phyloP scores from a whole-genome alignment of 2,888 invertebrate genomes.

The Eupeodes luniger region DNA sequence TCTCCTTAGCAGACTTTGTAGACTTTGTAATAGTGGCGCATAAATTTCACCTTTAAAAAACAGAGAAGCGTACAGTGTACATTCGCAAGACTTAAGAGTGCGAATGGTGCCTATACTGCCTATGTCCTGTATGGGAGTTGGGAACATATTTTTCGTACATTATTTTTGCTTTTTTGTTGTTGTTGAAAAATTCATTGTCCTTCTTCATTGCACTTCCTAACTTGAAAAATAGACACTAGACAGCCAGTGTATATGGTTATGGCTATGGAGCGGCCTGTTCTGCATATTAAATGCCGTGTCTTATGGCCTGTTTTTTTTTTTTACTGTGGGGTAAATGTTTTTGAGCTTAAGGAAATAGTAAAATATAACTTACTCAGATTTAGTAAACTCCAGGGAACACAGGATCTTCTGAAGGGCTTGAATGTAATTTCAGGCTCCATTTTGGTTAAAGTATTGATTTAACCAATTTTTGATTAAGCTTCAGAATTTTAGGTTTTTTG shows the following conservation, averaged over 20 bases:
- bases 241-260: conserved; percentile 44
- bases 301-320: conserved; percentile 34
- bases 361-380: conserved; percentile 61
- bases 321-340: not conserved
- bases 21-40: conserved; percentile 15
- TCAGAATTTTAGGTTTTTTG: too few species aligned
- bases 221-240: conserved; percentile 46
- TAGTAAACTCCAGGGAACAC: not conserved
- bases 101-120: conserved; percentile 25
- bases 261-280: conserved; percentile 55
- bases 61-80: conserved; percentile 28
- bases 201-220: conserved; percentile 67
- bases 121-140: not conserved
- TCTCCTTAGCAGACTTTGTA: conserved; percentile 33
- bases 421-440: not conserved
- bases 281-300: conserved; percentile 66
- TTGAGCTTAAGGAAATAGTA: conserved; percentile 19
- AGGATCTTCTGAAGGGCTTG: not conserved
- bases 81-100: conserved; percentile 4
- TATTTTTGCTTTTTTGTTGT: conserved; percentile 2
- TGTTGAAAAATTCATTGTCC: conserved; percentile 44
- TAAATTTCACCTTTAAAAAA: conserved; percentile 59
- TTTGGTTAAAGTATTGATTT: not conserved
- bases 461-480: too few species aligned
- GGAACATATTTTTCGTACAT: not conserved